Base-by-base conservation (phyloP, 2,797 vertebrate species). In the Neostethus bicornis region DNA sequence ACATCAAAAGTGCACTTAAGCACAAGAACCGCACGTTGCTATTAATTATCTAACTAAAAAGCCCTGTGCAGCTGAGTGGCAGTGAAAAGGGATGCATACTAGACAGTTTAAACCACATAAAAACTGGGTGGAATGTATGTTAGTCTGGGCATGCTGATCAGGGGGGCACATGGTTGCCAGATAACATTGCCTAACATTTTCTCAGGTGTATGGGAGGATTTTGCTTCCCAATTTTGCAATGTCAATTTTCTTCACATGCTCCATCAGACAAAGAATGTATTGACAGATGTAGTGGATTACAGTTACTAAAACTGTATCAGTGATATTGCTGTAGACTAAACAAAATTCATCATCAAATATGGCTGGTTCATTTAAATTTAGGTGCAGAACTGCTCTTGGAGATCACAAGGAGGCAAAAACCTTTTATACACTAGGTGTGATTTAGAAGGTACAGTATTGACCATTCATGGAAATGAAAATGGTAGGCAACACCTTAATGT, bases 41-140 rank as follows among this genome's bases (percentile, higher is more conserved):
- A 65, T 68, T 53, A 74, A 70, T 81, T 74, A 84, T 73, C 46
- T 48, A 37, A 28, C 55, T 43, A 68, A 45, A 66, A 58, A 56
- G 46, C 54, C 23, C 6, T 29, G 41, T 52, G 70, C 53, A 63
- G 51, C 55, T 70, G 55, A 37, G n/a, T 37, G 65, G 49, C 70
- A 73, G 67, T 54, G 61, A 35, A 51, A 61, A 61, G 65, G 67
- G 73, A 68, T 60, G 45, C 50, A 64, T 49, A 35, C 66, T 82
- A 79, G 72, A 88, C 70, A 60, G 44, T 70, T 53, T 60, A 65
- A 65, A 87, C 85, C 81, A n/a, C 88, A 75, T 60, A 83, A 87
- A 89, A 87, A 87, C 75, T 63, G 81, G 89, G 83, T 90, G 92
- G 92, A 95, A 94, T 93, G 90, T 85, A 82, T 87, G 74, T 92